Conservation (phyloP, 1,140 invertebrate species). For the Danaus plexippus region DNA sequence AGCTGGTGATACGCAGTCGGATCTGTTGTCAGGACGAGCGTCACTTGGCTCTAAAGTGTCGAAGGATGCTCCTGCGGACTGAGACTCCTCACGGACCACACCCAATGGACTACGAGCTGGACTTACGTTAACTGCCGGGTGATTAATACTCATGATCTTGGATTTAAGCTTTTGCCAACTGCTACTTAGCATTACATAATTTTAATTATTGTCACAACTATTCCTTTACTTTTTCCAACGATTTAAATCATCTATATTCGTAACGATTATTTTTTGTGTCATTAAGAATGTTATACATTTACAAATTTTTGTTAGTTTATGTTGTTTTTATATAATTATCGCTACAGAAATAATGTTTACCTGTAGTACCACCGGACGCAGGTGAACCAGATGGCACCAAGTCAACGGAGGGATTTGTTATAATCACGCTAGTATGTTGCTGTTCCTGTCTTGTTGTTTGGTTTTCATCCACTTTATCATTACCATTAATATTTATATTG, state of each 20-base stretch:
- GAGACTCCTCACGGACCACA: slow-evolving; percentile 62
- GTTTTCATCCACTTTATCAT: slow-evolving; percentile 45
- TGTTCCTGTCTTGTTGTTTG: slow-evolving; percentile 28
- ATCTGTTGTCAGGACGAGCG: slow-evolving; percentile 49
- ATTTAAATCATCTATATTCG: too few relatives aligned
- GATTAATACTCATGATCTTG: too few relatives aligned
- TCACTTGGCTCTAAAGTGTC: slow-evolving; percentile 61
- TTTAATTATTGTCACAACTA: too few relatives aligned
- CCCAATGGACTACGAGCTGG: slow-evolving; percentile 63
- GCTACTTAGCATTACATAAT: background rate
- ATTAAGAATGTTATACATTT: background rate
- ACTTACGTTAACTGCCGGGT: slow-evolving; percentile 47
- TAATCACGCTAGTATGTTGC: slow-evolving; percentile 74
- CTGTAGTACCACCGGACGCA: slow-evolving; percentile 55
- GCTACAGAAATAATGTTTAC: slow-evolving; percentile 21
- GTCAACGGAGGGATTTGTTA: slow-evolving; percentile 78
- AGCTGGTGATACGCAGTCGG: slow-evolving; percentile 81
- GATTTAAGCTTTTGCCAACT: too few relatives aligned
- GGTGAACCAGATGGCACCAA: slow-evolving; percentile 64
- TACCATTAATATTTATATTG: slow-evolving; percentile 52
- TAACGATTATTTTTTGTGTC: background rate
- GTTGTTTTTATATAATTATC: too few relatives aligned
- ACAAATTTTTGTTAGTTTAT: background rate
- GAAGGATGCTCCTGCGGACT: slow-evolving; percentile 62
- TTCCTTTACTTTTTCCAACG: too few relatives aligned